phyloP scores from a whole-genome alignment of 2,113 vertebrate species.

The Vanacampus margaritifer region DNA sequence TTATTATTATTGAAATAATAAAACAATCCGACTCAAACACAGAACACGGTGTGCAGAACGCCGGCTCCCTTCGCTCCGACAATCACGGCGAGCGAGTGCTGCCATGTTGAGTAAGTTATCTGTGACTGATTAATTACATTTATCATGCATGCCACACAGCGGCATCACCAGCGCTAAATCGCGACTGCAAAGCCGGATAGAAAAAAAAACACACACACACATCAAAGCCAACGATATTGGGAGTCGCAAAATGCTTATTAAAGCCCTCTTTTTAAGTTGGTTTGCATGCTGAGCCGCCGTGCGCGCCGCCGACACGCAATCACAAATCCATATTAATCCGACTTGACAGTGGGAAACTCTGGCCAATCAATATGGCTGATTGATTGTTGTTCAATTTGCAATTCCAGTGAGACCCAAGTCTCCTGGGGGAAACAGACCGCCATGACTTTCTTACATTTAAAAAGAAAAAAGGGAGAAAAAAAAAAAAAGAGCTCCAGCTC shows the following conservation, averaged over 20 bases:
- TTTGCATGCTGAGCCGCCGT: slow-evolving; percentile 26
- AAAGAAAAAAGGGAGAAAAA: too few species aligned
- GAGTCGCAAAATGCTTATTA: slow-evolving; percentile 45
- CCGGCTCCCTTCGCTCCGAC: slow-evolving; percentile 14
- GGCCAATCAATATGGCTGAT: slow-evolving; percentile 56
- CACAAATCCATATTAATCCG: slow-evolving; percentile 66
- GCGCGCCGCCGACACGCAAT: slow-evolving; percentile 24
- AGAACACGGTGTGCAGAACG: not conserved
- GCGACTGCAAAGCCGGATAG: slow-evolving; percentile 38
- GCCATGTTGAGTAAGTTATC: slow-evolving; percentile 24
- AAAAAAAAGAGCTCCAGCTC: not conserved
- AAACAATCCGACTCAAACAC: not conserved
- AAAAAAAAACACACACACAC: slow-evolving; percentile 1
- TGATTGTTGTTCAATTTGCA: slow-evolving; percentile 52
- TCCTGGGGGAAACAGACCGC: slow-evolving; percentile 24
- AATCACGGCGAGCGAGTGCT: slow-evolving; percentile 3
- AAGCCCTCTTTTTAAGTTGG: slow-evolving; percentile 28
- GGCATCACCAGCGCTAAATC: slow-evolving; percentile 30
- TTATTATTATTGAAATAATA: not conserved
- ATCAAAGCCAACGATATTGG: slow-evolving; percentile 47
- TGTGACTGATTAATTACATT: slow-evolving; percentile 39
- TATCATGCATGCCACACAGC: slow-evolving; percentile 33
- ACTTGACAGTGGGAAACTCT: slow-evolving; percentile 51
- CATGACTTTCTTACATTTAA: not conserved
- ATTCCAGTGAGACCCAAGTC: not conserved